Conservation (phyloP, 2,888 invertebrate genomes). For the Dasysyrphus albostriatus region DNA sequence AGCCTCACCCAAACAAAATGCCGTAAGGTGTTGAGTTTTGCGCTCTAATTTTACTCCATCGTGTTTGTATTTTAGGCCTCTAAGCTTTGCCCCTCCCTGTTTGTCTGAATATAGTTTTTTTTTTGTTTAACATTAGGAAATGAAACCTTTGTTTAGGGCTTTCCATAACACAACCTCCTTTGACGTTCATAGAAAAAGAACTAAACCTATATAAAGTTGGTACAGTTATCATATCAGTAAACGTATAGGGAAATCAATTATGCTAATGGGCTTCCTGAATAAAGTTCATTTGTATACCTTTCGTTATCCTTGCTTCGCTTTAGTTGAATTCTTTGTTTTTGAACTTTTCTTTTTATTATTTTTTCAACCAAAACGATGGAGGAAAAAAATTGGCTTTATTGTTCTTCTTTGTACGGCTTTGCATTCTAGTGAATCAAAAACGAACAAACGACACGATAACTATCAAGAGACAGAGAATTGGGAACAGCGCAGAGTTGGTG, state of each 20-base stretch:
- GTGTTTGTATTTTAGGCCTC: conserved; percentile 47
- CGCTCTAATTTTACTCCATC: conserved; percentile 56
- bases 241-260: conserved; percentile 73
- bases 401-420: conserved; percentile 41
- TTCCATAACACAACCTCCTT: background rate
- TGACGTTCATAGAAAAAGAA: conserved; percentile 11
- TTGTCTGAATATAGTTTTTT: conserved; percentile 6
- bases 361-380: conserved; percentile 32
- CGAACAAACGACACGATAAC: conserved; percentile 49
- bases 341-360: conserved; percentile 4
- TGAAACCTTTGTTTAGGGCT: conserved; percentile 32
- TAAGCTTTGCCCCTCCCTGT: background rate
- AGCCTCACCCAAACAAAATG: conserved; percentile 19
- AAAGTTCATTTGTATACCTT: conserved; percentile 59
- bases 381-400: conserved; percentile 46
- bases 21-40: conserved; percentile 61
- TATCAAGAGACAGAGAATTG: conserved; percentile 19
- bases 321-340: conserved; percentile 2
- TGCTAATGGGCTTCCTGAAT: conserved; percentile 71
- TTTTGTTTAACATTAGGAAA: conserved; percentile 3
- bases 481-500: conserved; percentile 18
- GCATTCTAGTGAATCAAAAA: conserved; percentile 30
- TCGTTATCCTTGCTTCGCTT: conserved; percentile 37
- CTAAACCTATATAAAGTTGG: conserved; percentile 8
- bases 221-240: conserved; percentile 54